Evolutionary conservation across 2,797 vertebrate genomes (phyloP), one percentile per base, ranked within the genome.

Genomic region (Gadopsis bispinosus): DNA sequence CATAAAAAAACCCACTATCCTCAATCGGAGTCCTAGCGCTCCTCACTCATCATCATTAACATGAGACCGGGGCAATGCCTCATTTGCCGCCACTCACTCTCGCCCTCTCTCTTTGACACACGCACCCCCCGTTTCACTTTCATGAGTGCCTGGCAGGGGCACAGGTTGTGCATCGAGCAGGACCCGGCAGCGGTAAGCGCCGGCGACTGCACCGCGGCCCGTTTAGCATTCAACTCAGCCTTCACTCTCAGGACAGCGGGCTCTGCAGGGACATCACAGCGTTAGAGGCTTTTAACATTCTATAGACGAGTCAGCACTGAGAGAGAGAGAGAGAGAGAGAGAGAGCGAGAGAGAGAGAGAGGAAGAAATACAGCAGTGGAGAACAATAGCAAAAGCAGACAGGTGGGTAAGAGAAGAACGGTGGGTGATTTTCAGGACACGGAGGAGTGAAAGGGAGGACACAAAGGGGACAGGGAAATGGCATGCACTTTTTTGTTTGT

Each of bases 261-360:
- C 73, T 85, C 83, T 89, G 91, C 85, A 81, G 90, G 86, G 85
- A 90, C 92, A 88, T 87, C 89, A 60, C 83, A 85, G 88, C 75
- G 83, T 89, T 88, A 35, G 75, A 77, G 76, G 80, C 88, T 80
- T 86, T 92, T 93, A 91, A 81, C 81, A 93, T 92, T 92, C 91
- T 56, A 59, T 22, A 65, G 85, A 82, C 64, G 74, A 81, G 71
- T 80, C 63, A 0, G 63, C 62, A 60, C 64, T 39, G 69, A 78
- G 60, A 67, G 80, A 66, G 59, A 51, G 69, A 78, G 69, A 78
- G 69, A 78, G 60, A 67, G 79, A 66, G 59, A 50, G 68, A 78
- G 69, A 14, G 61, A 33, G 26, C 12, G 53, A 14, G 19, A 22
- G 35, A 48, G 65, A 39, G 37, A 2, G 22, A 1, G 33, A 50